Base-by-base conservation (phyloP, 2,797 vertebrate genomes). In the Myoxocephalus aenaeus region DNA sequence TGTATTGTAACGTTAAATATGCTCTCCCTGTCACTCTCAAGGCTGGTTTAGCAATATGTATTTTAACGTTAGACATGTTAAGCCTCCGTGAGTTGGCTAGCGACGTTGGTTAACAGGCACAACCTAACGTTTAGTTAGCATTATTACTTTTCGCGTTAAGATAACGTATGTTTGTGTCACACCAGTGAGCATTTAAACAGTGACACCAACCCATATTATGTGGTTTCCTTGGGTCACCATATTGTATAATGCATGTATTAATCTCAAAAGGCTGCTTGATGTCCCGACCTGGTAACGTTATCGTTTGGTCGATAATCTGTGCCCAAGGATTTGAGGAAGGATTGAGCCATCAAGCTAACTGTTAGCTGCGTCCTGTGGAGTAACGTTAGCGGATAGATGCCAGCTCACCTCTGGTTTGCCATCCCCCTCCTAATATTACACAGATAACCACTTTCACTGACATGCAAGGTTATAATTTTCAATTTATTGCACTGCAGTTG, bases 271-370 rank as follows among this genome's bases (percentile, higher is more conserved):
- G 70, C 65, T 64, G 63, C 57, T 65, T 79, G 86, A 86, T 63
- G 86, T 86, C 48, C n/a, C 27, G 77, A 81, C 50, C 70, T 75
- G 75, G 36, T 73, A 51, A 42, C 10, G 76, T 73, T 83, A 42
- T 15, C 40, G 40, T 42, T 42, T 42, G 14, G 40, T 42, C 40
- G 40, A 42, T 42, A 42, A 42, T 82, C 86, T 85, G 66, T 85
- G 89, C 83, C 65, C 22, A 54, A 32, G 85, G 84, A 87, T 92
- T 86, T 89, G 80, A 79, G 73, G 67, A 75, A 79, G 72, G 67
- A 77, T 79, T 86, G 78, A 54, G 79, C 83, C 56, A 32, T 25
- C 32, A 12, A 40, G 68, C 72, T 83, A 3, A 27, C 38, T 22
- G 40, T 25, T 62, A 82, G 61, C 76, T 44, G 57, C 59, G 61